phyloP scores from a whole-genome alignment of 1,140 invertebrate species.

The Drosophila pseudoobscura region DNA sequence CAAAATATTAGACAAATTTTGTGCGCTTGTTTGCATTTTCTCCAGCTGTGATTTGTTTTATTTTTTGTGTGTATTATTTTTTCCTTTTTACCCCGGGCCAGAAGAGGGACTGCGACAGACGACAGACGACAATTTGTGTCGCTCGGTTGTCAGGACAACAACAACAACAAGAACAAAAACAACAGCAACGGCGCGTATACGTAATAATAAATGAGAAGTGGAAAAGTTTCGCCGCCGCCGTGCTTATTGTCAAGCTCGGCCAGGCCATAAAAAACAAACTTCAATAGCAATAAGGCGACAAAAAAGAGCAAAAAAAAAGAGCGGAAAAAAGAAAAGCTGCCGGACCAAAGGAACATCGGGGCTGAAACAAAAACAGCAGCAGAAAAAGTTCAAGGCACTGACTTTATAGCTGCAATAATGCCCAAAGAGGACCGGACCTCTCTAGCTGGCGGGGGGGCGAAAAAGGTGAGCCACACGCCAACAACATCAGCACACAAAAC shows the following conservation, averaged over 20 bases:
- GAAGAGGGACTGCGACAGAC: too few species aligned
- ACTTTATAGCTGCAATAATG: slow-evolving; percentile 81
- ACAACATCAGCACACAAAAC: slow-evolving; percentile 56
- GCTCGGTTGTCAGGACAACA: slow-evolving; percentile 71
- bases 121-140: slow-evolving; percentile 64
- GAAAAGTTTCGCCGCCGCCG: slow-evolving; percentile 76
- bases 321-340: slow-evolving; percentile 37
- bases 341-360: slow-evolving; percentile 61
- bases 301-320: slow-evolving; percentile 47
- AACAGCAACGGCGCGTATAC: slow-evolving; percentile 33
- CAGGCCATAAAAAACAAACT: slow-evolving; percentile 79
- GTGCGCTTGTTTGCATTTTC: slow-evolving; percentile 60
- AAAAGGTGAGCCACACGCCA: slow-evolving; percentile 70
- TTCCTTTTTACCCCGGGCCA: slow-evolving; percentile 8
- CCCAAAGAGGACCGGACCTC: slow-evolving; percentile 19
- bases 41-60: slow-evolving; percentile 44
- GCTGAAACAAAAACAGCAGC: slow-evolving; percentile 37
- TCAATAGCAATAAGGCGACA: slow-evolving; percentile 79
- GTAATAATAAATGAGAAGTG: slow-evolving; percentile 82
- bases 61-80: slow-evolving; percentile 15
- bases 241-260: slow-evolving; percentile 80
- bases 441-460: neutral
- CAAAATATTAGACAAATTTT: slow-evolving; percentile 53
- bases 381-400: slow-evolving; percentile 78
- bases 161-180: slow-evolving; percentile 27